These are phyloP conservation scores for Crossocerus cetratus DNA, from an alignment of 2,888 invertebrate genomes.

Conservation along the genomic window DNA sequence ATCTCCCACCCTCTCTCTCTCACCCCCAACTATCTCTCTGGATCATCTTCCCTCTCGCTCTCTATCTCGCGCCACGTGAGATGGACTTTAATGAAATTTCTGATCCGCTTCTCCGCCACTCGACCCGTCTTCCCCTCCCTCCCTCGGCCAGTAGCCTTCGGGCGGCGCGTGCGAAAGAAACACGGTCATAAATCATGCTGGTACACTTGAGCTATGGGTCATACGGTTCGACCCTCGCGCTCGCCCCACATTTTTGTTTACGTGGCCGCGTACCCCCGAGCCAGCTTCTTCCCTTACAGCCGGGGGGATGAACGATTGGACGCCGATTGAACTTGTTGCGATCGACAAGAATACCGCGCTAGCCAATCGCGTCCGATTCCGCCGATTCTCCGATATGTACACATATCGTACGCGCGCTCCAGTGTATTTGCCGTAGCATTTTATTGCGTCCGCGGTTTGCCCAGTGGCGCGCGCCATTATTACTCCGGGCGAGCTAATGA, in stretches of 20 bases:
- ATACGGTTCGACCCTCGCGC: neutral
- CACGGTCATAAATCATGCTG: constrained; percentile 37
- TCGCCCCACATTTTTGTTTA: constrained; percentile 16
- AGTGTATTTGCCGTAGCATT: neutral
- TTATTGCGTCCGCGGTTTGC: neutral
- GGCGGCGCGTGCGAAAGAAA: constrained; percentile 19
- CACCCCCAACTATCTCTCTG: too few species aligned
- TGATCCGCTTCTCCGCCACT: constrained; percentile 18
- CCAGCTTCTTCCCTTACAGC: neutral
- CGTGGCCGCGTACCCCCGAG: neutral
- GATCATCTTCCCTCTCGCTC: neutral
- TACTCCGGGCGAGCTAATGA: neutral
- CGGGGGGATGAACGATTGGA: neutral
- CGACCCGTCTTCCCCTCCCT: constrained; percentile 11
- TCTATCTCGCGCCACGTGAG: constrained; percentile 1
- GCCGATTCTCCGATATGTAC: neutral
- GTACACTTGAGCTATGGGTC: constrained; percentile 8
- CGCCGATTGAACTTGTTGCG: neutral
- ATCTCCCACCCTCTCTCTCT: neutral
- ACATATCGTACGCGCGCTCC: too few species aligned
- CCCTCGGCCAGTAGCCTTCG: neutral
- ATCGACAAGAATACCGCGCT: neutral
- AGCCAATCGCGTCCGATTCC: neutral
- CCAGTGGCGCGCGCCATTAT: neutral
- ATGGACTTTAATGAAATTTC: constrained; percentile 51